These are phyloP conservation scores for Drosophila navojoa DNA, from an alignment of 1,140 invertebrate species.

Conservation along the genomic window DNA sequence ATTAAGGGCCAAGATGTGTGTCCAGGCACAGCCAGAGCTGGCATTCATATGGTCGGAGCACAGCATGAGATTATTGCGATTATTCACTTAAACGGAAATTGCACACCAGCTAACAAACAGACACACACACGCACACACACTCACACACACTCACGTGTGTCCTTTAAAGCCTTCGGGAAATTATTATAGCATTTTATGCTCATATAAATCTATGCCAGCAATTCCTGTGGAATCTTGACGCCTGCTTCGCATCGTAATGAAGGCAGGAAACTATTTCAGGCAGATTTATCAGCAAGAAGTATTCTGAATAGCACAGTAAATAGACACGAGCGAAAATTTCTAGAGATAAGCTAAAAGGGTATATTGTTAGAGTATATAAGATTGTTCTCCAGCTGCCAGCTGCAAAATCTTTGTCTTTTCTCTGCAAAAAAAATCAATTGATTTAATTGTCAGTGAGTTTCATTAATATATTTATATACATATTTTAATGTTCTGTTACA, in stretches of 20 bases:
- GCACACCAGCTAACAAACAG: not conserved
- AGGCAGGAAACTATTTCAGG: not conserved
- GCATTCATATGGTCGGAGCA: conserved; percentile 17
- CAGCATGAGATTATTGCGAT: conserved; percentile 51
- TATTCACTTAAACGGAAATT: conserved; percentile 48
- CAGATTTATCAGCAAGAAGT: not conserved
- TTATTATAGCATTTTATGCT: conserved; percentile 1
- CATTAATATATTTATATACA: conserved; percentile 2
- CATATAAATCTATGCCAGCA: conserved; percentile 2
- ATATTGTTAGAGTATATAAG: no score
- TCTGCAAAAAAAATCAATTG: not conserved
- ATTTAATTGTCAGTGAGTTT: conserved; percentile 13
- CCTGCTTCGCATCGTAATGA: not conserved
- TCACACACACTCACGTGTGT: not conserved
- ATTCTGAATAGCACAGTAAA: no score
- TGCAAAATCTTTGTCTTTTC: not conserved
- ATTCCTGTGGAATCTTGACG: not conserved
- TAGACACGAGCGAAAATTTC: no score
- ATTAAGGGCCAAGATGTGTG: conserved; percentile 42
- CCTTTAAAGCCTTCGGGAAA: conserved; percentile 8
- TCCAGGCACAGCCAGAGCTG: conserved; percentile 15
- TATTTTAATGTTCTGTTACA: not conserved
- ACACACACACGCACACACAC: no score
- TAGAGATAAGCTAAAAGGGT: no score
- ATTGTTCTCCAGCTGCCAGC: no score